Conservation (phyloP, 2,113 vertebrate genomes). For the Cranoglanis bouderius region DNA sequence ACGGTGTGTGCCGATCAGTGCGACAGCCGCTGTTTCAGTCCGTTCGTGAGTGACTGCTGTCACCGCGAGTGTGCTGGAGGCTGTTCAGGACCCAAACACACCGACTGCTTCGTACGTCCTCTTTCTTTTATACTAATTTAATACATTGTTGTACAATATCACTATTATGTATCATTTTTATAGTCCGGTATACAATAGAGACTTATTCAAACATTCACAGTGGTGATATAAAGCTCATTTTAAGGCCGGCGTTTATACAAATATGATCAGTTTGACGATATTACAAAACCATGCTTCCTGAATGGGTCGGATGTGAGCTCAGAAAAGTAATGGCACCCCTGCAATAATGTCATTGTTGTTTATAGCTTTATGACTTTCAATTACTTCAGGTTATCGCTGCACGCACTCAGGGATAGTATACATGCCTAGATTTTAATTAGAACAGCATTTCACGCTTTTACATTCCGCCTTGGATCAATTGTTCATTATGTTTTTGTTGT, state of each 20-base stretch:
- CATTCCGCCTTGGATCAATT: slow-evolving; percentile 62
- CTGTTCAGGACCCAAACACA: slow-evolving; percentile 92
- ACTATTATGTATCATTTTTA: not conserved
- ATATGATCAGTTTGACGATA: not conserved
- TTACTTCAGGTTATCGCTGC: slow-evolving; percentile 44
- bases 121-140: not conserved
- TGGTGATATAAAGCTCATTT: not conserved
- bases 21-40: slow-evolving; percentile 91
- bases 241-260: not conserved
- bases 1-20: slow-evolving; percentile 96
- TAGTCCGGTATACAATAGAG: not conserved
- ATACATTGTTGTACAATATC: not conserved
- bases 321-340: not conserved
- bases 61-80: slow-evolving; percentile 94
- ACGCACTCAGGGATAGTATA: slow-evolving; percentile 52
- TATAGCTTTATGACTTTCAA: slow-evolving; percentile 17
- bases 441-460: slow-evolving; percentile 66
- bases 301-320: not conserved
- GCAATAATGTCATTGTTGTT: slow-evolving; percentile 3
- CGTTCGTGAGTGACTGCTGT: slow-evolving; percentile 95
- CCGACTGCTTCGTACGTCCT: slow-evolving; percentile 89
- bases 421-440: slow-evolving; percentile 68
- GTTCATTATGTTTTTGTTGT: slow-evolving; percentile 54
- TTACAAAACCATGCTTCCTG: not conserved
- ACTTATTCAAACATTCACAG: not conserved